Base-by-base conservation (phyloP, 1,140 invertebrate species). In the Papilio polytes region DNA sequence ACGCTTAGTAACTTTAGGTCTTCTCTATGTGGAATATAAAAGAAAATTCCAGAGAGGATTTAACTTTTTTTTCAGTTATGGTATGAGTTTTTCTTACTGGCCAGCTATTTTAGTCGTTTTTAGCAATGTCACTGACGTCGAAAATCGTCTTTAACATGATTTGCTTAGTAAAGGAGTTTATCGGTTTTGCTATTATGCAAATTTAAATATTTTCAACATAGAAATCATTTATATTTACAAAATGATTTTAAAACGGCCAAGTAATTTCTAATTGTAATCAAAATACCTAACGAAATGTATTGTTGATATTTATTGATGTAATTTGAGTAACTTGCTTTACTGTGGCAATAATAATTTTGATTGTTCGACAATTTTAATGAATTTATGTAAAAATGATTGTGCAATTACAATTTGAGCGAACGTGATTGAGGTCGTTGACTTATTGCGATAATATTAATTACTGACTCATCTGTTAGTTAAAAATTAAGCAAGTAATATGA, bases 401-500 rank as follows among this genome's bases (percentile, higher is more conserved):
- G 77, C 56, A 78, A 78, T 78, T 63, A 36, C 13, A 59, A 44
- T 63, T 78, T 78, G 44, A 63, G 22, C 9, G 59, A 26, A 66
- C 77, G 77, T 66, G 31, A 78, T 48, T 44, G 46, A 41, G 77
- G 31, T 78, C 77, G 59, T 78, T 78, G 56, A 66, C 77, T 66
- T 78, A 78, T 78, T 78, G 77, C 77, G 77, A 78, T 78, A 78
- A 66, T 78, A 66, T 41, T 18, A 36, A 18, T 2, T 46, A 36
- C 77, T 78, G 77, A 78, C 77, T 78, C 77, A 78, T 44, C 9
- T 66, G 77, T 63, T 15, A 63, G 77, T 36, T 63, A 78, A 78
- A 78, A 78, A 22, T 59, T 78, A 63, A 78, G 77, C 77, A 78
- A 78, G 77, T 44, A 78, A 63, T 46, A 63, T n/a, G 77, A 78